These are phyloP conservation scores for Stenurella melanura DNA, from an alignment of 2,888 invertebrate genomes.

Conservation along the genomic window DNA sequence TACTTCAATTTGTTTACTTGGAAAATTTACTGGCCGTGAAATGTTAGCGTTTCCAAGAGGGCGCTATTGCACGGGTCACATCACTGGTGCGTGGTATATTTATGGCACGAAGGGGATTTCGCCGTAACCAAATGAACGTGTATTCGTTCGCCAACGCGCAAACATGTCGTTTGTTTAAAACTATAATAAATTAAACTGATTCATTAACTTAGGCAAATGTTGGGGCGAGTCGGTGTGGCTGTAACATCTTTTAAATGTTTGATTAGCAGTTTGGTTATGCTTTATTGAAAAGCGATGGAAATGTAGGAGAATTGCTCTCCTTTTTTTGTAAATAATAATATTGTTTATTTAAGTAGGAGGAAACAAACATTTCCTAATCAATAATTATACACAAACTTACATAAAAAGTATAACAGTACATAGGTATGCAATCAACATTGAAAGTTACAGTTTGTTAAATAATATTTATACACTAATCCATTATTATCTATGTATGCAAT, in stretches of 20 bases:
- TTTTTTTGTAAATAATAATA: too few relatives aligned
- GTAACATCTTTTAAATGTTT: neutral
- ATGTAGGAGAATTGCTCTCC: too few relatives aligned
- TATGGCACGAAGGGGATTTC: neutral
- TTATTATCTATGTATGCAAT: too few relatives aligned
- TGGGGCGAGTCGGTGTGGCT: neutral
- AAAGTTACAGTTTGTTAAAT: too few relatives aligned
- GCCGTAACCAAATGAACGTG: constrained; percentile 1
- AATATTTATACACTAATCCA: too few relatives aligned
- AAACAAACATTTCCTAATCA: too few relatives aligned
- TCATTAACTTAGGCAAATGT: neutral
- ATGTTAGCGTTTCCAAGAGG: constrained; percentile 23
- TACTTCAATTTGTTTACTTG: constrained; percentile 38
- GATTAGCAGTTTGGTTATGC: too few relatives aligned
- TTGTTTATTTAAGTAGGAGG: too few relatives aligned
- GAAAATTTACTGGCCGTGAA: constrained; percentile 31
- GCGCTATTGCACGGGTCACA: constrained; percentile 20
- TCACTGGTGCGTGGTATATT: constrained; percentile 3
- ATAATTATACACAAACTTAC: too few relatives aligned
- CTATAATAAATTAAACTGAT: neutral
- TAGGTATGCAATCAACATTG: too few relatives aligned
- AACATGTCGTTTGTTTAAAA: neutral
- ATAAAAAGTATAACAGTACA: too few relatives aligned
- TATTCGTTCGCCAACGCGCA: neutral
- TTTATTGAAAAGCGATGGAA: too few relatives aligned